Base-by-base conservation (phyloP, 2,113 vertebrate species). In the Indicator maculatus region DNA sequence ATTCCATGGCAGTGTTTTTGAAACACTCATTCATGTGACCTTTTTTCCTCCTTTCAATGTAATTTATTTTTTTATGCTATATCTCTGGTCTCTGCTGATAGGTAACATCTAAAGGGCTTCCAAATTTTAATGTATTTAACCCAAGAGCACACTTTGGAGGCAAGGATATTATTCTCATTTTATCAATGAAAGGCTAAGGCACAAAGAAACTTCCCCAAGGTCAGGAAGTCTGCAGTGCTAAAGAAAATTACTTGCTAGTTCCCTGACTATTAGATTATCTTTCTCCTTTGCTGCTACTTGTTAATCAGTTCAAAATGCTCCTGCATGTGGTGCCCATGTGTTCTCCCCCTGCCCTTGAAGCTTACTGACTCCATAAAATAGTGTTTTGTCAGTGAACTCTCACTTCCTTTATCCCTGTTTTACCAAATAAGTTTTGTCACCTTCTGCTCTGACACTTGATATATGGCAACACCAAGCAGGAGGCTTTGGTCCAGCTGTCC, bases 291-390 rank as follows among this genome's bases (percentile, higher is more conserved):
- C 91, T 83, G 76, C 89, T 81, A 23, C 80, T 88, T 93, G 72
- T 88, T 95, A 88, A 78, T 93, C 83, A 82, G 63, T 85, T 94
- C 73, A 75, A 89, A 93, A 89, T 65, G 86, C 33, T 81, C 69
- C 4, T 75, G 80, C 76, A 16, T 88, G 18, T 88, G 89, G 79
- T 78, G 82, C 76, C 77, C 78, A 28, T 50, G 81, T 87, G 89
- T 60, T 95, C 81, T 87, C 63, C 47, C 55, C 58, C 58, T 86
- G 90, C 72, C 89, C 89, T 95, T 93, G 79, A 30, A 89, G 39
- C 33, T 14, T 15, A 2, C 18, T 93, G 63, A 30, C 8, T 80
- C 64, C 30, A 12, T 15, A 15, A 58, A 64, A 71, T 11, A 7
- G 4, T 11, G 23, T 75, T 77, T 83, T 53, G 69, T 11, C 13